Conservation (phyloP, 2,888 invertebrate species). For the Sphaerophoria taeniata region DNA sequence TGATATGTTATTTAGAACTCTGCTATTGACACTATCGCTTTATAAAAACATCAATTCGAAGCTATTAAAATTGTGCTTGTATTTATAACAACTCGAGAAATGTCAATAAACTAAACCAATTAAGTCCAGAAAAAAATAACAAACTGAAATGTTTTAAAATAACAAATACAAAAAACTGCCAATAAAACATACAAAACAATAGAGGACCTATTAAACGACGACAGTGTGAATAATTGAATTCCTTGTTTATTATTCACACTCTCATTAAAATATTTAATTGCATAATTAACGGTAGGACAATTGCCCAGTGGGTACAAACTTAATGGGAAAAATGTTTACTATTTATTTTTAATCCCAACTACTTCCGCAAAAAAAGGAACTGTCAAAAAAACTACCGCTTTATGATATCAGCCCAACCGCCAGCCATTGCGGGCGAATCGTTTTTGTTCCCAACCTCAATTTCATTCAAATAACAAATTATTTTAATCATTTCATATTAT, state of each 20-base stretch:
- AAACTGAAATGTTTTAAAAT: not conserved
- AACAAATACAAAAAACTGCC: not conserved
- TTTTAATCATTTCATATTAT: constrained; percentile 2
- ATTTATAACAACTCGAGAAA: too few species aligned
- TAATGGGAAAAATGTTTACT: constrained; percentile 29
- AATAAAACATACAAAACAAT: not conserved
- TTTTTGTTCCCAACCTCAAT: constrained; percentile 35
- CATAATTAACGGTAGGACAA: constrained; percentile 31
- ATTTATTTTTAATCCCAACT: constrained; percentile 53
- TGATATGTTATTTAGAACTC: too few species aligned
- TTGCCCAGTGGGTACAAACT: not conserved
- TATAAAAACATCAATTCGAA: too few species aligned
- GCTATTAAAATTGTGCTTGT: too few species aligned
- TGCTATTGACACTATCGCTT: too few species aligned
- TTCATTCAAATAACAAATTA: constrained; percentile 17
- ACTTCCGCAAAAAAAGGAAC: not conserved
- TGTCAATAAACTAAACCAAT: too few species aligned
- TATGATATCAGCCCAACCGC: not conserved
- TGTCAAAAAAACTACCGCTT: not conserved
- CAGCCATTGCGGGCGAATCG: not conserved
- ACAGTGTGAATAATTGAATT: not conserved
- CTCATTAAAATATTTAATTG: constrained; percentile 33
- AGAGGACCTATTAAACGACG: not conserved
- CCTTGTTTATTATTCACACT: constrained; percentile 3
- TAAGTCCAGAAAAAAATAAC: too few species aligned